Evolutionary conservation across 2,888 invertebrate genomes (phyloP).

Genomic region (Azorinus chamasolen): DNA sequence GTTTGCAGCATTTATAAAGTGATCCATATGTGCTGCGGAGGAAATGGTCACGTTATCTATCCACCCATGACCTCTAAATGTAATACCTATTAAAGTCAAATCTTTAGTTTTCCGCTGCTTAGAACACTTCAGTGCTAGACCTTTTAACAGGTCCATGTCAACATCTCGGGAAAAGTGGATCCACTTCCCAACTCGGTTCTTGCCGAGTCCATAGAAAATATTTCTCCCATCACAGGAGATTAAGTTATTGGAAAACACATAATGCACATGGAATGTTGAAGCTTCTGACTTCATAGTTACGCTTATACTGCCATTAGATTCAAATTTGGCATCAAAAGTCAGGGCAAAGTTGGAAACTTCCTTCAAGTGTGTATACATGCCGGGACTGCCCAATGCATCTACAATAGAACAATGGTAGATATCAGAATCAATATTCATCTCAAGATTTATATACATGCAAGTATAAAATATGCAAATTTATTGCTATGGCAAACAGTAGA

Average conservation of each 20-base stretch:
- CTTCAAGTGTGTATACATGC: conserved; percentile 39
- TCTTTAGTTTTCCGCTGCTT: conserved; percentile 73
- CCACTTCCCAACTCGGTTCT: conserved; percentile 88
- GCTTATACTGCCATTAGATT: conserved; percentile 93
- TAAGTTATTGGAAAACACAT: conserved; percentile 91
- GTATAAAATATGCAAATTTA: too few species aligned
- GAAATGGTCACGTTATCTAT: conserved; percentile 84
- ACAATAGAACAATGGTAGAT: too few species aligned
- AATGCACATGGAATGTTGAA: conserved; percentile 94
- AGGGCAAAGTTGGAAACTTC: conserved; percentile 91
- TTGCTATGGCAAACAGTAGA: too few species aligned
- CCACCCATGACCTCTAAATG: conserved; percentile 83
- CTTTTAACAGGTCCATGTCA: conserved; percentile 96
- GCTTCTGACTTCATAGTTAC: conserved; percentile 90
- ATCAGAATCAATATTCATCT: too few species aligned
- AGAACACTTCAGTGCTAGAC: conserved; percentile 87
- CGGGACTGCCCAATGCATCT: conserved; percentile 48
- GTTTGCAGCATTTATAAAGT: conserved; percentile 96
- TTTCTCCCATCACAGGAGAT: conserved; percentile 91
- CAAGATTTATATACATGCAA: too few species aligned
- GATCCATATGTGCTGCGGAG: conserved; percentile 94
- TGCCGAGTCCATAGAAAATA: conserved; percentile 94
- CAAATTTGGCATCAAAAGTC: conserved; percentile 89
- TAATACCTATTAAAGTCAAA: conserved; percentile 74
- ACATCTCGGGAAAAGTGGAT: conserved; percentile 94